Conservation (phyloP, 2,797 vertebrate species). For the Gobio occitaniae region DNA sequence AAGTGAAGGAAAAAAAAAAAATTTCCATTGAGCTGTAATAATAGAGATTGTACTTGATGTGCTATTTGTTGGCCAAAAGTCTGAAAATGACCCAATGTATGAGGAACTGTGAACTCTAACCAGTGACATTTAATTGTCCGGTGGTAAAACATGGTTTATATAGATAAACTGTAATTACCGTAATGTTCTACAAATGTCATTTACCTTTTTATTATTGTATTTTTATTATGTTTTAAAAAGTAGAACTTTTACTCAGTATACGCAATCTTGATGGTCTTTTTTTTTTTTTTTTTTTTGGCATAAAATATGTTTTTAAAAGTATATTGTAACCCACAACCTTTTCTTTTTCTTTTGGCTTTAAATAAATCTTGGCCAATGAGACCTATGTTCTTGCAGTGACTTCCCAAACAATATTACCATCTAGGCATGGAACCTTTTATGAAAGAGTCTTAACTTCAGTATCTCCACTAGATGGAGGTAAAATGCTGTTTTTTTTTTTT, state of each 20-base stretch:
- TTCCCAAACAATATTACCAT: neutral
- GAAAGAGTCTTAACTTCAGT: neutral
- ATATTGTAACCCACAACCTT: slow-evolving; percentile 41
- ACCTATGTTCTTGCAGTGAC: neutral
- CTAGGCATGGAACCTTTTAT: neutral
- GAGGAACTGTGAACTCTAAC: neutral
- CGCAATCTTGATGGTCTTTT: neutral
- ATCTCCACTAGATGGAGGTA: slow-evolving; percentile 4
- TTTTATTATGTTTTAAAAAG: slow-evolving; percentile 39
- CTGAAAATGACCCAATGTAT: neutral
- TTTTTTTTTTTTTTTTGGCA: slow-evolving; percentile 5
- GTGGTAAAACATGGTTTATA: slow-evolving; percentile 14
- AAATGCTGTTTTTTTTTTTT: neutral
- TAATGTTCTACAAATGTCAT: slow-evolving; percentile 27
- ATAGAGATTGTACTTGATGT: neutral
- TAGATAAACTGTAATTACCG: neutral
- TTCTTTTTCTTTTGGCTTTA: slow-evolving; percentile 10
- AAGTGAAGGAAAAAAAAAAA: neutral
- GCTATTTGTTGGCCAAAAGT: neutral
- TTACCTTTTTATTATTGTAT: slow-evolving; percentile 36
- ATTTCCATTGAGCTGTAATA: neutral
- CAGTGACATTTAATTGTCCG: neutral
- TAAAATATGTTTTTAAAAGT: slow-evolving; percentile 5
- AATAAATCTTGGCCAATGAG: slow-evolving; percentile 50
- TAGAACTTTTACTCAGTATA: slow-evolving; percentile 21